Conservation (phyloP, 2,888 invertebrate genomes). For the Parasteatoda lunata region DNA sequence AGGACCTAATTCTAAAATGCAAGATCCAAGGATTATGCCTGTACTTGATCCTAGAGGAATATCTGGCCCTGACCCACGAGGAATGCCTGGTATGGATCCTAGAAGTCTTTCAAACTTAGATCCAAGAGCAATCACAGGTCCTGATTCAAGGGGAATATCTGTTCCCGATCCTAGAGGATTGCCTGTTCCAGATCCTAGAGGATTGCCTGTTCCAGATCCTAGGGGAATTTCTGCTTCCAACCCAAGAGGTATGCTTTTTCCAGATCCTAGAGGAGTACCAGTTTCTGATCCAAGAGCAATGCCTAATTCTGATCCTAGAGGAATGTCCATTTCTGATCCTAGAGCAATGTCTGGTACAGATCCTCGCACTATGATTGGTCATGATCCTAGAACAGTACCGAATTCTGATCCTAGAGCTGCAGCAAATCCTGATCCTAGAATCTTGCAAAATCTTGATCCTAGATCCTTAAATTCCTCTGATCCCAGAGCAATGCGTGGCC, state of each 20-base stretch:
- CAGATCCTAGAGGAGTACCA: neutral
- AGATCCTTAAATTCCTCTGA: neutral
- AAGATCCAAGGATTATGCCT: constrained; percentile 4
- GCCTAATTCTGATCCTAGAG: neutral
- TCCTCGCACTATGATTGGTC: neutral
- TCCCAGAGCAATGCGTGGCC: neutral
- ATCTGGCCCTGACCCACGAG: constrained; percentile 5
- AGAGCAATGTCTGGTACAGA: constrained; percentile 6
- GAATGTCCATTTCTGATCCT: constrained; percentile 6
- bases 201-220: neutral
- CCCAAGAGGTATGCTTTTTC: neutral
- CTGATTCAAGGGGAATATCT: constrained; percentile 26
- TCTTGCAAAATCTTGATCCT: neutral
- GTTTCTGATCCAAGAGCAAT: constrained; percentile 2
- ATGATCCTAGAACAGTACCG: neutral
- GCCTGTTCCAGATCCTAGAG: neutral
- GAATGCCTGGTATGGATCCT: constrained; percentile 3
- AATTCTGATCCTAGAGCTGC: neutral
- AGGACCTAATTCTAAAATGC: neutral
- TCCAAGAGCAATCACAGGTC: constrained; percentile 9
- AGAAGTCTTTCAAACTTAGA: neutral
- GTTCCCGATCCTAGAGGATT: constrained; percentile 23
- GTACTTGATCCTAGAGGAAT: constrained; percentile 5
- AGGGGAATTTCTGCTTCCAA: neutral
- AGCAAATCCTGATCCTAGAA: constrained; percentile 2